phyloP scores from a whole-genome alignment of 2,113 vertebrate species.

The Ivindomyrus marchei region DNA sequence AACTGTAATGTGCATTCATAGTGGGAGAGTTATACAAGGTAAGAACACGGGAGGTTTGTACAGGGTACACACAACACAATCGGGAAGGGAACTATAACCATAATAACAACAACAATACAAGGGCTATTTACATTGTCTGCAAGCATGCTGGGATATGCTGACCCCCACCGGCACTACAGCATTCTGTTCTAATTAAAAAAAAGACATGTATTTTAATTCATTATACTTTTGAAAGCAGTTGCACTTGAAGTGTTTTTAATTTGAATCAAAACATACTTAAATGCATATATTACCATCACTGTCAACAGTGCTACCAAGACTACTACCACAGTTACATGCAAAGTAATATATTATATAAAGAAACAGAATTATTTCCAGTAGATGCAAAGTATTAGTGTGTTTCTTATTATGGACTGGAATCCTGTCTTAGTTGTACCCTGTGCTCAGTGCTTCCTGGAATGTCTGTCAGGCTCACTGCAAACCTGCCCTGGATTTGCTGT shows the following conservation, averaged over 20 bases:
- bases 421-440: background rate
- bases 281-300: background rate
- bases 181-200: background rate
- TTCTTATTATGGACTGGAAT: background rate
- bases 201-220: background rate
- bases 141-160: too few species aligned
- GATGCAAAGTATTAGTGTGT: background rate
- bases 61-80: too few species aligned
- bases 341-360: background rate
- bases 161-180: too few species aligned
- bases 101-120: too few species aligned
- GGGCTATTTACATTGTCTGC: too few species aligned
- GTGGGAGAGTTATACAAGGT: too few species aligned
- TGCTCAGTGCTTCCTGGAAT: background rate
- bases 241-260: background rate
- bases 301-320: background rate
- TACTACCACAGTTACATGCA: background rate
- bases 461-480: background rate
- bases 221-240: background rate
- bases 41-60: too few species aligned
- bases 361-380: background rate
- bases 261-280: background rate
- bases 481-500: background rate
- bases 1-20: too few species aligned
- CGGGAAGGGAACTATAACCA: too few species aligned